Evolutionary conservation across 2,888 invertebrate species (phyloP).

Genomic region (Kuschelorhynchus macadamiae): DNA sequence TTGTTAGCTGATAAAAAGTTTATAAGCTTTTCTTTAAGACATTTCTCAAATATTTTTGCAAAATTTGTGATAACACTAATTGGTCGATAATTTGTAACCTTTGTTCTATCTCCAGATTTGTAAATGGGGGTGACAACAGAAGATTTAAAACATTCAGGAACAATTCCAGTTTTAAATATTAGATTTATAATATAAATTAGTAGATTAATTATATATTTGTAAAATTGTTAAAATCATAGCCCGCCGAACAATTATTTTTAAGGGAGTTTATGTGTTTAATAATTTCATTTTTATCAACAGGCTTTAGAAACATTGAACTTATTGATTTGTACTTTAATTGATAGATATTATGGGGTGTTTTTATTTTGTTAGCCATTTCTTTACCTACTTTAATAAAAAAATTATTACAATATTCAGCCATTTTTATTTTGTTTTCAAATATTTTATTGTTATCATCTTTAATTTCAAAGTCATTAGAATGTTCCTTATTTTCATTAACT

Average conservation of each 20-base stretch:
- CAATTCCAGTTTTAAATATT: background rate
- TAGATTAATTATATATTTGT: no score
- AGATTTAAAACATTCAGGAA: background rate
- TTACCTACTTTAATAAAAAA: no score
- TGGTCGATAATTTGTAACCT: no score
- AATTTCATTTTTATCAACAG: conserved; percentile 10
- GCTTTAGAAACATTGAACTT: conserved; percentile 4
- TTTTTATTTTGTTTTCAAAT: no score
- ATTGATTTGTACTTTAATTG: background rate
- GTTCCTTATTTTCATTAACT: no score
- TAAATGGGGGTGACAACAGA: background rate
- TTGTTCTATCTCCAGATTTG: background rate
- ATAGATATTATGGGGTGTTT: background rate
- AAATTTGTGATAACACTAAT: conserved; percentile 6
- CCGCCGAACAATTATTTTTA: no score
- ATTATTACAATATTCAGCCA: no score
- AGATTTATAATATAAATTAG: background rate
- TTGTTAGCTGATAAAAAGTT: no score
- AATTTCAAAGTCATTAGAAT: conserved; percentile 1
- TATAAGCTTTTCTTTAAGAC: background rate
- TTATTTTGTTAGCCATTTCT: background rate
- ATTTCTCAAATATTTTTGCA: conserved; percentile 6
- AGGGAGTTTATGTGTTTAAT: conserved; percentile 19
- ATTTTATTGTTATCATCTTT: background rate
- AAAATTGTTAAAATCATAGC: no score